A percentile compares a stretch with the other conserved stretches of the same genome.
Evolutionary conservation across 2,797 vertebrate species (phyloP).

Genomic region (Neosilurus mollespiculum): DNA sequence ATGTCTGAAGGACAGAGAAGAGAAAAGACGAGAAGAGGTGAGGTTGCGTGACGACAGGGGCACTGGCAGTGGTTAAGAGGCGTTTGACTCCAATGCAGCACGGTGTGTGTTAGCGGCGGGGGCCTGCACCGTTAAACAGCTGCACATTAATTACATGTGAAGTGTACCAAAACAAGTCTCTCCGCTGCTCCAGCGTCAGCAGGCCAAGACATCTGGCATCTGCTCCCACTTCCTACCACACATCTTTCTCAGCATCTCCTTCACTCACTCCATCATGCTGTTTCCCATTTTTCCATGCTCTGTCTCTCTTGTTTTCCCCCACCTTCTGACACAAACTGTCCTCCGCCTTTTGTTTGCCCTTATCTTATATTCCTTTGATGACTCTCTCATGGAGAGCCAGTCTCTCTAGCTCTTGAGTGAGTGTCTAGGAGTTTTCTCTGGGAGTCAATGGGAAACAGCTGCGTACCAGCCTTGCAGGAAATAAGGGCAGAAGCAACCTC

Average conservation of each 20-base stretch:
- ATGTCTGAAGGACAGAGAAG: conserved; percentile 35
- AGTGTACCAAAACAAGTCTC: conserved; percentile 87
- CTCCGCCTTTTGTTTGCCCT: conserved; percentile 60
- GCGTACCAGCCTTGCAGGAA: conserved; percentile 86
- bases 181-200: conserved; percentile 60
- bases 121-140: conserved; percentile 82
- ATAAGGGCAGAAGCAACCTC: conserved; percentile 35
- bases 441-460: conserved; percentile 94
- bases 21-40: conserved; percentile 22
- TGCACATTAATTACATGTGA: conserved; percentile 88
- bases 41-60: conserved; percentile 53
- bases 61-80: conserved; percentile 56
- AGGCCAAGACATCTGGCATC: conserved; percentile 64
- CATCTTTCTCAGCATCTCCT: conserved; percentile 46
- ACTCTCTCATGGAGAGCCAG: conserved; percentile 19
- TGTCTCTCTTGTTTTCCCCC: conserved; percentile 21
- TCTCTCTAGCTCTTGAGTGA: conserved; percentile 16
- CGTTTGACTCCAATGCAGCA: conserved; percentile 55
- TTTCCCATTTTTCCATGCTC: background rate
- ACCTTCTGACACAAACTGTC: conserved; percentile 32
- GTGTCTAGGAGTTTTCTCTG: conserved; percentile 80
- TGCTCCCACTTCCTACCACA: conserved; percentile 59
- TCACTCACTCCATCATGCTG: conserved; percentile 24
- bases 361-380: conserved; percentile 26
- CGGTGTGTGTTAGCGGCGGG: conserved; percentile 64